These are phyloP conservation scores for Acleris laterana DNA, from an alignment of 2,888 invertebrate genomes.

Conservation along the genomic window DNA sequence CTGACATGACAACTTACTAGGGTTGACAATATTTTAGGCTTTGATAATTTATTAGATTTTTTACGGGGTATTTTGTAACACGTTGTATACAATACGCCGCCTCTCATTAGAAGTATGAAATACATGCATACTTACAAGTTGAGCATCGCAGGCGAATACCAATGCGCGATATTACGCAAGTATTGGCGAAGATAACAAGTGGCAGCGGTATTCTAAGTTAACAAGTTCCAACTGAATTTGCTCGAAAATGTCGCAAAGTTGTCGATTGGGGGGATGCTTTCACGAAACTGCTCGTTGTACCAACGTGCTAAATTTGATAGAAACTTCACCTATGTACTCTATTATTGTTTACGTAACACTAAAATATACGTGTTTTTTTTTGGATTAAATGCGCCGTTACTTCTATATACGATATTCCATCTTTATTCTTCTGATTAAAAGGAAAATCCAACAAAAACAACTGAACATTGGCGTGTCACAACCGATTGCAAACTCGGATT, in stretches of 20 bases:
- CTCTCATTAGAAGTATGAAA: constrained; percentile 19
- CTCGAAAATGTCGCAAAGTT: constrained; percentile 47
- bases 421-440: neutral
- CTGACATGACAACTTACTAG: too few relatives aligned
- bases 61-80: too few relatives aligned
- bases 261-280: constrained; percentile 43
- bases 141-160: constrained; percentile 26
- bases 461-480: neutral
- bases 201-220: constrained; percentile 46
- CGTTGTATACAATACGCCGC: constrained; percentile 31
- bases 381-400: too few relatives aligned
- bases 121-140: constrained; percentile 25
- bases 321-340: constrained; percentile 41
- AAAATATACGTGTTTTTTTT: too few relatives aligned
- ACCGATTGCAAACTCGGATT: constrained; percentile 6
- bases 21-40: too few relatives aligned
- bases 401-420: neutral
- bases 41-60: too few relatives aligned
- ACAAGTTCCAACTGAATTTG: constrained; percentile 46
- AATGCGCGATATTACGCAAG: constrained; percentile 25
- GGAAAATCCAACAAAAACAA: neutral
- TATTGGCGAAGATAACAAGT: constrained; percentile 38
- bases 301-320: constrained; percentile 37
- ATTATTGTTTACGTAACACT: constrained; percentile 31
- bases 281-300: constrained; percentile 39